A percentile compares a stretch with the other conserved stretches of the same genome.
phyloP scores from a whole-genome alignment of 2,888 invertebrate species.

The Arenicola marina region DNA sequence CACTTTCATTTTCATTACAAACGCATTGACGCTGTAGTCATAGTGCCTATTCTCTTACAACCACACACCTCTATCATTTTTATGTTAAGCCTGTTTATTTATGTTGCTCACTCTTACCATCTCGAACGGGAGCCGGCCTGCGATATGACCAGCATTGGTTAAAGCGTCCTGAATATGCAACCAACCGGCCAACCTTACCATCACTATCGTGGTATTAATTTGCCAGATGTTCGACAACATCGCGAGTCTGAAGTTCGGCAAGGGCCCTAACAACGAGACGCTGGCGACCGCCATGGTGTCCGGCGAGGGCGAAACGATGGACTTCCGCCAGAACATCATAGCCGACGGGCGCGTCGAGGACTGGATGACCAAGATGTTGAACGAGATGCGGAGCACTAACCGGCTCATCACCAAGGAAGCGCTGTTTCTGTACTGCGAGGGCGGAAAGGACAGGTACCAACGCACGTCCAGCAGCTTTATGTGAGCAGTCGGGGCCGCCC shows the following conservation, averaged over 20 bases:
- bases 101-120: background rate
- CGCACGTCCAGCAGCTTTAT: too few species aligned
- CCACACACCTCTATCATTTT: too few species aligned
- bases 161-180: too few species aligned
- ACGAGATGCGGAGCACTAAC: constrained; percentile 84
- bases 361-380: constrained; percentile 86
- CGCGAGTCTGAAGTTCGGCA: constrained; percentile 72
- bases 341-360: constrained; percentile 85
- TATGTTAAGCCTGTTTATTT: too few species aligned
- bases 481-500: too few species aligned
- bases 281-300: constrained; percentile 84
- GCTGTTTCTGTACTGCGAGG: constrained; percentile 82
- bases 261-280: constrained; percentile 71
- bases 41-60: too few species aligned
- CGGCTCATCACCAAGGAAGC: constrained; percentile 84
- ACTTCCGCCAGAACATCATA: constrained; percentile 73
- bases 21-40: too few species aligned
- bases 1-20: too few species aligned
- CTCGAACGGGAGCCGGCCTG: too few species aligned
- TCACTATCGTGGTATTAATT: too few species aligned
- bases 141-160: too few species aligned
- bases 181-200: too few species aligned
- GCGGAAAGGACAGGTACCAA: constrained; percentile 70
- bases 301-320: constrained; percentile 84
- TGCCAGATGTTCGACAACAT: constrained; percentile 89